Percentiles rank a stretch among this genome's conserved stretches.
Conservation (phyloP, 2,113 vertebrate species). For the Onychostruthus taczanowskii region DNA sequence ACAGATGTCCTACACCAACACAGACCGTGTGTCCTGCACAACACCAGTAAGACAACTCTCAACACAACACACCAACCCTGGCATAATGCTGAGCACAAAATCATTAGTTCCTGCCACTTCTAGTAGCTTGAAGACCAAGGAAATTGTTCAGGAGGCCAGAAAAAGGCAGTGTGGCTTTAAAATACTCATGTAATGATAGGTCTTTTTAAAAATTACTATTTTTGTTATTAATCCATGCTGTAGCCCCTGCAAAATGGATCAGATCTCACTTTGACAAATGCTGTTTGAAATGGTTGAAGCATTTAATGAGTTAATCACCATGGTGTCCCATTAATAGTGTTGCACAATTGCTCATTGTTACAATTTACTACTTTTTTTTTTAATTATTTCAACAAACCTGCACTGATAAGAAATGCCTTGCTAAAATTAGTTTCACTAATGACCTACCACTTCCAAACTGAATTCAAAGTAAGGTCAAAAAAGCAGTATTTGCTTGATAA, state of each 20-base stretch:
- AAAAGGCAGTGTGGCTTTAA: background rate
- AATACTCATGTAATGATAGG: background rate
- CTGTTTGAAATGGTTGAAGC: background rate
- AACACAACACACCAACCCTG: background rate
- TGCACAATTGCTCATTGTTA: background rate
- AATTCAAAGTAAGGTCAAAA: background rate
- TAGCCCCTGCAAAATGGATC: background rate
- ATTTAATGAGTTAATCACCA: background rate
- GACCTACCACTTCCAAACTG: background rate
- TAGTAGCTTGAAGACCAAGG: background rate
- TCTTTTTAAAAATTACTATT: background rate
- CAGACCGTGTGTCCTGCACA: background rate
- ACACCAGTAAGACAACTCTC: background rate
- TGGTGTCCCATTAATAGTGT: background rate
- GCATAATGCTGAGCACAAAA: background rate
- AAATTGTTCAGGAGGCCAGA: background rate
- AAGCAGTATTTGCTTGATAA: background rate
- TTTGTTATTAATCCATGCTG: background rate
- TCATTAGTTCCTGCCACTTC: background rate
- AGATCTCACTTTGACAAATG: background rate
- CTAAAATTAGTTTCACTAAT: conserved; percentile 19
- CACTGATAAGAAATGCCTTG: background rate
- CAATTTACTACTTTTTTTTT: background rate
- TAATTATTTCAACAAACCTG: background rate
- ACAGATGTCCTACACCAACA: fast-evolving